Base-by-base conservation (phyloP, 2,888 invertebrate genomes). In the Abrostola tripartita region DNA sequence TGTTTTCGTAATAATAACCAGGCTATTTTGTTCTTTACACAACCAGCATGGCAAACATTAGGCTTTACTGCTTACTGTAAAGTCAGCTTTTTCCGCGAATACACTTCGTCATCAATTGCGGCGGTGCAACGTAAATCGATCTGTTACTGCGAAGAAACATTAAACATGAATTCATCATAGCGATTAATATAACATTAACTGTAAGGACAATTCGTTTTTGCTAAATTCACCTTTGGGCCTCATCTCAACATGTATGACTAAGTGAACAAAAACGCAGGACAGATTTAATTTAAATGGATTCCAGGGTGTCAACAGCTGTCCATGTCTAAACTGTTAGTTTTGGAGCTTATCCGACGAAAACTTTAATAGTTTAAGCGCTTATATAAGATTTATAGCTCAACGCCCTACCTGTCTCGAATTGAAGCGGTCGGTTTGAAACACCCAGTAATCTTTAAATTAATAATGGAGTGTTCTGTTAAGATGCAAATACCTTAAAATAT, bases 331-430 rank as follows among this genome's bases (percentile, higher is more conserved):
- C 84, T 81, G 78, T 82, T 86, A 89, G 88, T 89, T 85, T 83
- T 74, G 81, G 79, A 83, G 87, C 84, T 90, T 88, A 89, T 84
- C 86, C 77, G 74, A 65, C 80, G 83, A 85, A 89, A 90, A 88
- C 88, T 89, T 90, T 85, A 87, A 88, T 88, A 88, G 88, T 88
- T 83, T 83, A 82, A 85, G 82, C 81, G 84, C 85, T 89, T 87
- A 87, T 86, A 83, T 83, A 85, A 88, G 88, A 90, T 90, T 90
- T 89, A 88, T 87, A 82, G 86, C 78, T 81, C 74, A 79, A 79
- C 81, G 74, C 78, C 68, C 65, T 70, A 76, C 78, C 79, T 79
- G 76, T 73, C 81, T 79, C 76, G 76, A 82, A 87, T 86, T 80
- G 80, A 81, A 73, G 76, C 79, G 75, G 79, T 71, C 72, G 76